Base-by-base conservation (phyloP, 2,113 vertebrate species). In the Cyprinodon variegatus region DNA sequence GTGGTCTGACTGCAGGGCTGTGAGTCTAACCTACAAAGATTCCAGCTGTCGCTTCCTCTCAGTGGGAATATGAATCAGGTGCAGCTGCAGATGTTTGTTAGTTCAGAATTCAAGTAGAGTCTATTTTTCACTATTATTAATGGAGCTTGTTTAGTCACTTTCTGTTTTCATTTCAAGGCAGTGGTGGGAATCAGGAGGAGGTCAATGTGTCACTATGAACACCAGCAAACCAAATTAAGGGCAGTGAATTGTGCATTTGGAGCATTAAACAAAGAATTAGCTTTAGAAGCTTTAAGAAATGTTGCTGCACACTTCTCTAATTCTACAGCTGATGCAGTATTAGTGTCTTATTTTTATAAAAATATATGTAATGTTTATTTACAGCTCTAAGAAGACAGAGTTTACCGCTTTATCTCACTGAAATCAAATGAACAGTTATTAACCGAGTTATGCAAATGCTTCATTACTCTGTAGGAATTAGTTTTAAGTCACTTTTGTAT, bases 11-110 rank as follows among this genome's bases (percentile, higher is more conserved):
- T 86, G 74, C 82, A 53, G 77, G 87, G 77, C 70, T 63, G 46
- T 87, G 83, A 87, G 83, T 86, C 74, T 75, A 79, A 88, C 74
- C 61, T 65, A 82, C 45, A 70, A 72, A 85, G 86, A 85, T 82
- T 82, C 78, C 84, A 86, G 90, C 77, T 87, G 86, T 84, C 70
- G 11, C 61, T 78, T 43, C 53, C 66, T 75, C 78, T 89, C 68
- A 84, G 70, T 46, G 57, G 76, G 80, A 81, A 46, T 66, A 61
- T 82, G 83, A 88, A 82, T 86, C 86, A 81, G 70, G 77, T 76
- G 43, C 14, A 37, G 71, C 70, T 71, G 64, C 72, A 74, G 45
- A 4, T 78, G 62, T 68, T 67, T 60, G 57, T 72, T 57, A 61
- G 36, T 81, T 59, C 20, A 68, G 3, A 74, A 65, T 63, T 74